A percentile compares a stretch with the other conserved stretches of the same genome.
These are phyloP conservation scores for Diachasma alloeum DNA, from an alignment of 1,140 invertebrate species.

Conservation along the genomic window DNA sequence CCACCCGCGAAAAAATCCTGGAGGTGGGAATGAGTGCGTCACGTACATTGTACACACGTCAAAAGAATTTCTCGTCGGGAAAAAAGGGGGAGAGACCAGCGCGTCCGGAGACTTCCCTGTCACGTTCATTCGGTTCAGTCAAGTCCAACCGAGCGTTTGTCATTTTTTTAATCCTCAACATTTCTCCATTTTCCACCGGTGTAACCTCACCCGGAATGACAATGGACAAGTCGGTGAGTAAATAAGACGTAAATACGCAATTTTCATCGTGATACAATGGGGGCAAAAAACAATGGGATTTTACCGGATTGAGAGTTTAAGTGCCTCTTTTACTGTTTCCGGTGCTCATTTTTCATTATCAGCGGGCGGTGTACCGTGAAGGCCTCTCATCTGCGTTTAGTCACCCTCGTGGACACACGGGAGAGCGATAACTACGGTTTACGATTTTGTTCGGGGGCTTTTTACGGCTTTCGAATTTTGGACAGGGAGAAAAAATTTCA, in stretches of 20 bases:
- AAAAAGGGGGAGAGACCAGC: neutral
- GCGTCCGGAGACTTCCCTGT: neutral
- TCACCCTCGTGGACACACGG: neutral
- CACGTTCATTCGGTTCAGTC: neutral
- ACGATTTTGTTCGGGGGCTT: neutral
- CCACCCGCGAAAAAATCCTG: neutral
- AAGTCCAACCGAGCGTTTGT: neutral
- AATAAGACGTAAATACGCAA: neutral
- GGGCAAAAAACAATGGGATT: neutral
- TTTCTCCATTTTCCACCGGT: neutral
- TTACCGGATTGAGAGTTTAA: neutral
- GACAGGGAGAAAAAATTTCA: too few species aligned
- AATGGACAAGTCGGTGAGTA: neutral
- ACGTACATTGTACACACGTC: neutral
- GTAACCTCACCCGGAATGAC: neutral
- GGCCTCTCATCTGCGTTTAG: neutral
- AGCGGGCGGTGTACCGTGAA: constrained; percentile 7
- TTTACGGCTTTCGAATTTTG: neutral
- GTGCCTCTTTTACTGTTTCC: neutral
- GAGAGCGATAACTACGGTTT: neutral
- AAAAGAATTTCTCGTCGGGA: neutral
- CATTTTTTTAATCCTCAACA: neutral
- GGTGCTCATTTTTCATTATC: constrained; percentile 19
- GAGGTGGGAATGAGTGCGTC: neutral
- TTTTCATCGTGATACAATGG: neutral